Evolutionary conservation across 2,888 invertebrate genomes (phyloP).

Genomic region (Cetonia aurata): DNA sequence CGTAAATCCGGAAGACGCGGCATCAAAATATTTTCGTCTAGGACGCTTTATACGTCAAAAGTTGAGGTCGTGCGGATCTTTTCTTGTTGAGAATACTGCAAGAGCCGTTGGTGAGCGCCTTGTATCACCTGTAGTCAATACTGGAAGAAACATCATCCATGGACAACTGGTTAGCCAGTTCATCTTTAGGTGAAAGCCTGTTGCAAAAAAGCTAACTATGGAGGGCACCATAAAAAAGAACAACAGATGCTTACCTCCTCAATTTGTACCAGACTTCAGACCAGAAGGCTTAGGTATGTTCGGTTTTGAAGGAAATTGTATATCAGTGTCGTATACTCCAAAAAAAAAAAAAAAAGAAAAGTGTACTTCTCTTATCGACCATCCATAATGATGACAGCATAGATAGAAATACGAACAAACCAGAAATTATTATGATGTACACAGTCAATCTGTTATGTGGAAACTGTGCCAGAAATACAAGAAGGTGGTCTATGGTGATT

Average conservation of each 20-base stretch:
- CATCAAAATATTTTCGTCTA: slow-evolving; percentile 36
- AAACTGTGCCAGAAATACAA: slow-evolving; percentile 28
- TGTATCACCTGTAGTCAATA: slow-evolving; percentile 19
- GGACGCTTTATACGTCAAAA: too few relatives aligned
- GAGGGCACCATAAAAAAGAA: slow-evolving; percentile 42
- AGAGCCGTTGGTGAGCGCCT: slow-evolving; percentile 28
- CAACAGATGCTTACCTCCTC: slow-evolving; percentile 22
- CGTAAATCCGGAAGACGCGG: slow-evolving; percentile 34
- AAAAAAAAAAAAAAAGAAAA: slow-evolving; percentile 19
- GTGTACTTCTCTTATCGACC: slow-evolving; percentile 34
- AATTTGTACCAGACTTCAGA: slow-evolving; percentile 15
- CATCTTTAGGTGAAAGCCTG: slow-evolving; percentile 18
- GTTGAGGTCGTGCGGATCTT: not conserved
- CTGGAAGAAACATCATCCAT: slow-evolving; percentile 40
- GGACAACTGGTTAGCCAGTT: slow-evolving; percentile 42
- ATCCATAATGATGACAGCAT: slow-evolving; percentile 35
- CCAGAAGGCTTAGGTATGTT: slow-evolving; percentile 35
- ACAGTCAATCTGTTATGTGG: slow-evolving; percentile 33
- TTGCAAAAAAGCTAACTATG: slow-evolving; percentile 27
- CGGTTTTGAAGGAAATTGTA: slow-evolving; percentile 31
- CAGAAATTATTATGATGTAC: slow-evolving; percentile 35
- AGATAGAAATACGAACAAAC: slow-evolving; percentile 36
- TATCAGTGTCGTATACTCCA: slow-evolving; percentile 37
- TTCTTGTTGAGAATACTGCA: too few relatives aligned
- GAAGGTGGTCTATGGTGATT: slow-evolving; percentile 37